Evolutionary conservation across 1,140 invertebrate species (phyloP).

Genomic region (Orchestia grillus): DNA sequence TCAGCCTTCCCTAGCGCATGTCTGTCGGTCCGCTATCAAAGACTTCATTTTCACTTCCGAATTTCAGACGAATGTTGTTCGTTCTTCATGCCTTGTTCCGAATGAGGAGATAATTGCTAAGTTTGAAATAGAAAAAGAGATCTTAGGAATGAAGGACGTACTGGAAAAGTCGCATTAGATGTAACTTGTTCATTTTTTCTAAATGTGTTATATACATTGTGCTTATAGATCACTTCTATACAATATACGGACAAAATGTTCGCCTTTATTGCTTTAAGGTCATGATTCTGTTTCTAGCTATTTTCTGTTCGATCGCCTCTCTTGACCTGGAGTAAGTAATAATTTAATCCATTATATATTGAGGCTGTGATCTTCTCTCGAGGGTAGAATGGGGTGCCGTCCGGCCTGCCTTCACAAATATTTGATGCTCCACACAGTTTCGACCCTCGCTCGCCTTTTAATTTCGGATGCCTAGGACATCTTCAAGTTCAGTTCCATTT

Average conservation of each 20-base stretch:
- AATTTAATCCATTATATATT: neutral
- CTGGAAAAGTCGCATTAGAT: neutral
- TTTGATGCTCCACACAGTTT: neutral
- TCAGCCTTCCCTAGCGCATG: neutral
- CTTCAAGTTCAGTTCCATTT: neutral
- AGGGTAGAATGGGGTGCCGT: neutral
- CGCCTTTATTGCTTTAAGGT: neutral
- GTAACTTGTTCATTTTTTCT: too few relatives aligned
- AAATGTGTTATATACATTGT: too few relatives aligned
- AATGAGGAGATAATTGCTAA: neutral
- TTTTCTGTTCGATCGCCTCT: neutral
- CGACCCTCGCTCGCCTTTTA: neutral
- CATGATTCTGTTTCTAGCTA: neutral
- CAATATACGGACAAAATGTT: neutral
- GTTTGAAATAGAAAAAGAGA: neutral
- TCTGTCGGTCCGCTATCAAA: neutral
- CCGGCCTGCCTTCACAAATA: neutral
- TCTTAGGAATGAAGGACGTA: neutral
- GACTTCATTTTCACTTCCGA: neutral
- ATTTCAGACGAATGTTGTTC: neutral
- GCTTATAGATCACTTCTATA: too few relatives aligned
- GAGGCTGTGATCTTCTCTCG: neutral
- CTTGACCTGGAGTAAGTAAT: neutral
- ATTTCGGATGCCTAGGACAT: neutral
- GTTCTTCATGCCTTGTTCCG: neutral